Conservation (phyloP, 1,140 invertebrate species). For the Lasioglossum baleicum region DNA sequence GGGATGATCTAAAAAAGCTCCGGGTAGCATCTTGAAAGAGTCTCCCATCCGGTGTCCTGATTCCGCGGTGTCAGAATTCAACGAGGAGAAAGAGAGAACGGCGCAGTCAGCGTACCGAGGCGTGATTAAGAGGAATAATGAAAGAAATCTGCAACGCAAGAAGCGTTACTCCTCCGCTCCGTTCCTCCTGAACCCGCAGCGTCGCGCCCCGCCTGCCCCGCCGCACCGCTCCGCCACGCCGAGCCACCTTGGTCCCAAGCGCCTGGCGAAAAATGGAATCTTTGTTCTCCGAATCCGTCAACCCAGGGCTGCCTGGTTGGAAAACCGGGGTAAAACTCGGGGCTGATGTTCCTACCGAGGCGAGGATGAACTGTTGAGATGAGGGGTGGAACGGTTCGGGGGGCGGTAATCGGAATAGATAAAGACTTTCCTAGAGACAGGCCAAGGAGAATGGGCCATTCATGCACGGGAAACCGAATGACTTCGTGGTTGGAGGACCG, state of each 20-base stretch:
- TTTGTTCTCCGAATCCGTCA: slow-evolving; percentile 68
- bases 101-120: slow-evolving; percentile 48
- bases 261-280: slow-evolving; percentile 69
- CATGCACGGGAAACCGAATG: slow-evolving; percentile 70
- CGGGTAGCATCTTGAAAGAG: slow-evolving; percentile 30
- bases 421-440: slow-evolving; percentile 76
- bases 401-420: slow-evolving; percentile 74
- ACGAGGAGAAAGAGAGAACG: slow-evolving; percentile 17
- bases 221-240: no score
- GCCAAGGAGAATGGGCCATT: slow-evolving; percentile 78
- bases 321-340: slow-evolving; percentile 53
- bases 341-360: slow-evolving; percentile 54
- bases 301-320: slow-evolving; percentile 51
- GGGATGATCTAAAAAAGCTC: slow-evolving; percentile 5
- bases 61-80: slow-evolving; percentile 33
- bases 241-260: slow-evolving; percentile 48
- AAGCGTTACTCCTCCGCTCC: slow-evolving; percentile 38
- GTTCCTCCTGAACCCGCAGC: slow-evolving; percentile 34
- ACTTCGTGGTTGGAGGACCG: slow-evolving; percentile 72
- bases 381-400: slow-evolving; percentile 12
- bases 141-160: slow-evolving; percentile 64
- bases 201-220: slow-evolving; percentile 30
- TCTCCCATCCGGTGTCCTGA: slow-evolving; percentile 25
- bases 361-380: slow-evolving; percentile 32
- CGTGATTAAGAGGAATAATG: slow-evolving; percentile 61